Evolutionary conservation across 2,888 invertebrate species (phyloP).

Genomic region (Homarus gammarus): DNA sequence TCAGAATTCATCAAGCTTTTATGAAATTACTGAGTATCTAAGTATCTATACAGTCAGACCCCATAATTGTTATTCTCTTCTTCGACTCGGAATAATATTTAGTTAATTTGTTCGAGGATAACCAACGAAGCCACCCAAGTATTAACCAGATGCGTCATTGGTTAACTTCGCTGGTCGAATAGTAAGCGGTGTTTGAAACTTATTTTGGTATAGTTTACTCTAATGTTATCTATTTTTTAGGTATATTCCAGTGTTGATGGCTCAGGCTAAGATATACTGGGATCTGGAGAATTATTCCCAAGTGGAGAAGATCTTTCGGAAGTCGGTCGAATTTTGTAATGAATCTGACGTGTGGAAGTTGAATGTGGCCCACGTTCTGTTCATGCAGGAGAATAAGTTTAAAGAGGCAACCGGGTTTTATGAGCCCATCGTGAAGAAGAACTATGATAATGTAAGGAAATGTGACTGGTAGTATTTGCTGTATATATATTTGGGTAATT

Average conservation of each 20-base stretch:
- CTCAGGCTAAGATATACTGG: slow-evolving; percentile 99
- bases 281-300: slow-evolving; percentile 93
- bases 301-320: slow-evolving; percentile 97
- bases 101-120: no score
- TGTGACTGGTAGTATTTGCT: no score
- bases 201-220: not conserved
- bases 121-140: no score
- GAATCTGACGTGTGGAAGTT: slow-evolving; percentile 98
- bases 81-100: no score
- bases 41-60: no score
- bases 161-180: no score
- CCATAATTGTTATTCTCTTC: no score
- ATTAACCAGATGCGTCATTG: no score
- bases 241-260: slow-evolving; percentile 99
- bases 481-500: no score
- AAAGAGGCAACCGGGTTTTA: slow-evolving; percentile 99
- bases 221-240: slow-evolving; percentile 79
- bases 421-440: slow-evolving; percentile 84
- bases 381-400: slow-evolving; percentile 99
- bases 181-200: no score
- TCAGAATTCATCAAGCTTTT: no score
- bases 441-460: slow-evolving; percentile 78
- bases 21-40: no score
- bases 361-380: slow-evolving; percentile 98
- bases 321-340: slow-evolving; percentile 98